These are phyloP conservation scores for Drosophila longiperda DNA, from an alignment of 2,888 invertebrate species.

Conservation along the genomic window DNA sequence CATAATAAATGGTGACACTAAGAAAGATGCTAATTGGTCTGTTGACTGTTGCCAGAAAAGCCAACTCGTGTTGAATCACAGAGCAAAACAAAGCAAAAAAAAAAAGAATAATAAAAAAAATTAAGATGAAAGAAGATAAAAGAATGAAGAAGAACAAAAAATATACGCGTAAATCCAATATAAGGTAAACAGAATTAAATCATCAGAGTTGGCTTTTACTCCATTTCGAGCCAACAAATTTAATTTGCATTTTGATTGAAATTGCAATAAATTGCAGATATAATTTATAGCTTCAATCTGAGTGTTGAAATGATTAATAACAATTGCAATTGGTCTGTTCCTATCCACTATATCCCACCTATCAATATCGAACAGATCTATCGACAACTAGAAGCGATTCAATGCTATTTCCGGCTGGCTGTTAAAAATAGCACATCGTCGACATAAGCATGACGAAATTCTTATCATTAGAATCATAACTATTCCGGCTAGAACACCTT, in stretches of 20 bases:
- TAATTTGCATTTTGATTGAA: background rate
- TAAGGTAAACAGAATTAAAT: background rate
- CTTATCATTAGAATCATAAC: constrained; percentile 37
- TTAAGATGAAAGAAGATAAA: background rate
- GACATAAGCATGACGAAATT: constrained; percentile 31
- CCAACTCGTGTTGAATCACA: constrained; percentile 32
- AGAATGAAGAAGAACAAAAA: constrained; percentile 6
- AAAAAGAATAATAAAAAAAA: background rate
- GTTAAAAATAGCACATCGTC: constrained; percentile 45
- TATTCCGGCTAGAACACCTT: constrained; percentile 61
- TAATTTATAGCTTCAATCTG: background rate
- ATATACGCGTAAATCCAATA: background rate
- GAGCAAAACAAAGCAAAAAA: background rate
- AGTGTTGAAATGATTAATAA: background rate
- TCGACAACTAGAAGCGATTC: constrained; percentile 33
- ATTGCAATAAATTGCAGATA: too few relatives aligned
- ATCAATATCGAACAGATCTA: constrained; percentile 36
- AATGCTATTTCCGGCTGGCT: constrained; percentile 52
- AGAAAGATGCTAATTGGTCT: constrained; percentile 41
- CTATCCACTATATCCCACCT: background rate
- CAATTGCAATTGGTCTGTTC: background rate
- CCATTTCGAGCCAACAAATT: background rate
- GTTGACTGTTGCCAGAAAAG: constrained; percentile 28
- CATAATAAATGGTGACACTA: constrained; percentile 14
- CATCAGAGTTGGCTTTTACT: background rate